Base-by-base conservation (phyloP, 2,797 vertebrate species). In the Petrocephalus schoutedeni region DNA sequence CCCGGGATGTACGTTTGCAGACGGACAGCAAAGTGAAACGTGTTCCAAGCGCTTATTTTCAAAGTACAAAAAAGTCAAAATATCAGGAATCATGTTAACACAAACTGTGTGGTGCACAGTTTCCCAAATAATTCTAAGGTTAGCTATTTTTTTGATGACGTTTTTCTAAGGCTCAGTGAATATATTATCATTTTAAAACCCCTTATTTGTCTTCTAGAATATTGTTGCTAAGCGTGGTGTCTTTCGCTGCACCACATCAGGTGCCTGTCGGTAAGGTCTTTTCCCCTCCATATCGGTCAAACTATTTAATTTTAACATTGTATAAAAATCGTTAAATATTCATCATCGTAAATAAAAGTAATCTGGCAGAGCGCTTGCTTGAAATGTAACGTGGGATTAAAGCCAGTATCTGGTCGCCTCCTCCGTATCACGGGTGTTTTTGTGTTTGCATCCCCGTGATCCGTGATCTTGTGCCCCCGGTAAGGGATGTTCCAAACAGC, bases 401-500 rank as follows among this genome's bases (percentile, higher is more conserved):
- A 71, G 10, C 1, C 4, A 16, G 16, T 4, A 36, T 71, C 1
- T 6, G 28, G 12, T 71, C 12, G 45, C 10, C 9, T 21, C 49
- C 19, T 51, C 21, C 9, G 19, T 51, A 8, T 64, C 49, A 10
- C 16, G 36, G 49, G 23, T 57, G 21, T 58, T 51, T 21, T 49
- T 36, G 4, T 12, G 7, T 9, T 58, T 45, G 56, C 36, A 41
- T 45, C 2, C 64, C 0, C 16, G 14, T 86, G 7, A n/a, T 64
- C 0, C 16, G 14, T 86, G 7, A n/a, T 57, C 53, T 71, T 71
- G 83, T 58, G 16, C 49, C 36, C 59, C 45, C 12, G 45, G 19
- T 51, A 87, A 92, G 92, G 90, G 10, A 89, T 91, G 88, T 91
- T 92, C 64, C 87, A 58, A 89, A 90, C 91, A 4, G 89, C 90